Evolutionary conservation across 1,140 invertebrate species (phyloP), one percentile per base, ranked within the genome.

Genomic region (Drosophila cardini): DNA sequence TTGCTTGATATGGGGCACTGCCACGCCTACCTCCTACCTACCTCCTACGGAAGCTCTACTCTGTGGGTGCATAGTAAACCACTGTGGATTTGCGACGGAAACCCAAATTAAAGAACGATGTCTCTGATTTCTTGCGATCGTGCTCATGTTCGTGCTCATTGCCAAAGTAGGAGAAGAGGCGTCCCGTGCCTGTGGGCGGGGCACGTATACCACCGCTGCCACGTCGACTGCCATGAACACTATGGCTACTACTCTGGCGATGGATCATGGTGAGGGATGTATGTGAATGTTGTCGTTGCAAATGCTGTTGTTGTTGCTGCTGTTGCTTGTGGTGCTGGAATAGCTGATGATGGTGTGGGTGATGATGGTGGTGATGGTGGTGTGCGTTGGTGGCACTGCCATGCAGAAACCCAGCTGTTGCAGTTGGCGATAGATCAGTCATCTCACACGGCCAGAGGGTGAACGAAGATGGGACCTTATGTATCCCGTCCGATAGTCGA

Each of bases 391-490:
- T 60, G 76, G 65, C 55, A 77, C 55, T 67, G 79, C 75, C 84
- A 81, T 90, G 85, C 77, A 92, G 73, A 78, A 86, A 90, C 72
- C 84, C 85, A 76, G 89, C 76, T 61, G 91, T 77, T 61, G 91
- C 79, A 72, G 91, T 91, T 73, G 91, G 91, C 83, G 91, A 92
- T 81, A 90, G 76, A 82, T 92, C 91, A 91, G 91, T 92, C 91
- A 92, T 92, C 91, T 92, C 91, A 92, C 91, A 90, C 91, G 91
- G 89, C 91, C 91, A 86, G 96, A 97, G 42, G 97, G 97, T 84
- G 97, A 98, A 53, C 97, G 94, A 81, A 98, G 94, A 93, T 97
- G 96, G 61, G 96, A 97, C 81, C 97, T 95, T 90, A 98, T 97
- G 93, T 97, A 97, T 67, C 97, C 97, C 50, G 97, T 98, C 86